Conservation (phyloP, 2,797 vertebrate genomes). For the Helicolenus hilgendorfi region DNA sequence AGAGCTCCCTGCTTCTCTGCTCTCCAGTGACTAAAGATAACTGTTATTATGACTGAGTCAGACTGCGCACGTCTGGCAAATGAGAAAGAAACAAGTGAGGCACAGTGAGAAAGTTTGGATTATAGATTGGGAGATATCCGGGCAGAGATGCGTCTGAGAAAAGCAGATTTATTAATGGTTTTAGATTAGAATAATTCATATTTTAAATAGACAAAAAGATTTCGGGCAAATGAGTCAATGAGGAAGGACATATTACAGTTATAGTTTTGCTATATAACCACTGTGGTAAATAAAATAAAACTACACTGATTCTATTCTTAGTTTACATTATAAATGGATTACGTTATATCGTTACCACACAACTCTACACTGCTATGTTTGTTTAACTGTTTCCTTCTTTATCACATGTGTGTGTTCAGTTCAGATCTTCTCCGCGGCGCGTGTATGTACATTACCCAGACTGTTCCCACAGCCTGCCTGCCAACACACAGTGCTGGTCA, state of each 20-base stretch:
- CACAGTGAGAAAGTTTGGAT: not conserved
- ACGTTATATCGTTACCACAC: slow-evolving; percentile 40
- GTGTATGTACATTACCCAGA: slow-evolving; percentile 8
- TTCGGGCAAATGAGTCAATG: not conserved
- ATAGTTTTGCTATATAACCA: not conserved
- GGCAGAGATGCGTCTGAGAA: not conserved
- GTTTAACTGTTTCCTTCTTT: slow-evolving; percentile 45
- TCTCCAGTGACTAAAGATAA: slow-evolving; percentile 3
- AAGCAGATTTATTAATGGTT: not conserved
- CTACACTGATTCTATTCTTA: slow-evolving; percentile 18
- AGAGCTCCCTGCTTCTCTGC: not conserved
- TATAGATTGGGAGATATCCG: not conserved
- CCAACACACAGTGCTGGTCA: slow-evolving; percentile 13
- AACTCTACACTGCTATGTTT: slow-evolving; percentile 32
- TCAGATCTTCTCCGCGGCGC: slow-evolving; percentile 6
- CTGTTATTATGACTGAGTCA: slow-evolving; percentile 48
- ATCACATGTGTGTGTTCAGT: slow-evolving; percentile 27
- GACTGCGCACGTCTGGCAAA: slow-evolving; percentile 19
- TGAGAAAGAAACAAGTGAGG: not conserved
- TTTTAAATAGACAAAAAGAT: slow-evolving; percentile 8
- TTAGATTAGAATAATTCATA: slow-evolving; percentile 5
- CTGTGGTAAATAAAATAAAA: not conserved
- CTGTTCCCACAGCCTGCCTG: slow-evolving; percentile 1
- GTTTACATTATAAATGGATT: slow-evolving; percentile 27
- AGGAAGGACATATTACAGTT: not conserved